Percentiles rank a stretch among this genome's conserved stretches.
These are phyloP conservation scores for Pedionomus torquatus DNA, from an alignment of 2,113 vertebrate genomes.

Conservation along the genomic window DNA sequence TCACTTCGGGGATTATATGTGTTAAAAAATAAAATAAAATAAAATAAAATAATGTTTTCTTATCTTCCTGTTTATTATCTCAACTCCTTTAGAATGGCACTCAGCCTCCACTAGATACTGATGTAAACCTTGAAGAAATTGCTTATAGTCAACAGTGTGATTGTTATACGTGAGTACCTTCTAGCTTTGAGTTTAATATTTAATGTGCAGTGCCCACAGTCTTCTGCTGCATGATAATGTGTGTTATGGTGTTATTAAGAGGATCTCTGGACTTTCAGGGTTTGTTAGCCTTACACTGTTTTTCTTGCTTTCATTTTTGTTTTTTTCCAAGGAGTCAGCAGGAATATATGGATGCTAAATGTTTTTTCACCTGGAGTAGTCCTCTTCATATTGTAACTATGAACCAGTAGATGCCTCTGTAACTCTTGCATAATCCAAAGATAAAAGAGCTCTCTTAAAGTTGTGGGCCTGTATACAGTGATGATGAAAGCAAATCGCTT, in stretches of 20 bases:
- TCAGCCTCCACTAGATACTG: conserved; percentile 80
- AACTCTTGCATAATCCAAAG: neutral
- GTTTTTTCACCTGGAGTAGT: neutral
- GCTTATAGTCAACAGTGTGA: conserved; percentile 83
- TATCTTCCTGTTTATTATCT: neutral
- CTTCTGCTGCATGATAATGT: neutral
- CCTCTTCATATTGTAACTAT: neutral
- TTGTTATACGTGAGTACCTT: conserved; percentile 87
- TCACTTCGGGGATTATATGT: neutral
- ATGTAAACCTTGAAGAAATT: conserved; percentile 86
- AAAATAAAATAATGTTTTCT: neutral
- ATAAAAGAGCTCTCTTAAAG: neutral
- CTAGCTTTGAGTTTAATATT: neutral
- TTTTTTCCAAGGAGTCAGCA: neutral
- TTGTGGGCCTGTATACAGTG: neutral
- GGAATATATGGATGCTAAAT: neutral
- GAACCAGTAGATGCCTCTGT: neutral
- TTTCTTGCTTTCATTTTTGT: neutral
- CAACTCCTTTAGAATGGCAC: conserved; percentile 80
- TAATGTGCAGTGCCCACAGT: neutral
- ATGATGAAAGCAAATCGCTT: neutral
- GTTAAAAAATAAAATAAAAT: neutral
- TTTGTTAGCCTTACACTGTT: neutral
- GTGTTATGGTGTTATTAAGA: neutral
- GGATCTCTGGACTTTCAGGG: neutral